Percentiles rank a stretch among this genome's conserved stretches.
Evolutionary conservation across 2,113 vertebrate species (phyloP).

Genomic region (Hippocampus comes): DNA sequence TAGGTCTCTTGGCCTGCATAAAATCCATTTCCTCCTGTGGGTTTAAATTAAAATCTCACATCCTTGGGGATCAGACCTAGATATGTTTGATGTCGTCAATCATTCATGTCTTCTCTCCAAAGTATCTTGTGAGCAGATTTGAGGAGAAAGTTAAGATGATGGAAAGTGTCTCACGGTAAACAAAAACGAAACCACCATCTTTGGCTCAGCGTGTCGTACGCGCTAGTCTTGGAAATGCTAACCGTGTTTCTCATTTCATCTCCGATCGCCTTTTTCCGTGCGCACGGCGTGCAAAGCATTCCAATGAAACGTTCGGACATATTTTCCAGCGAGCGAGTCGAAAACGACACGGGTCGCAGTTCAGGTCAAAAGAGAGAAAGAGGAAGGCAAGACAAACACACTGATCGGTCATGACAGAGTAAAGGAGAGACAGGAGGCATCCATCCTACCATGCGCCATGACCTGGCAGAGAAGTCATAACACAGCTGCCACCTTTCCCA

Average conservation of each 20-base stretch:
- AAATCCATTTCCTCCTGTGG: conserved; percentile 52
- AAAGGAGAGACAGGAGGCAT: conserved; percentile 45
- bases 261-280: background rate
- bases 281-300: conserved; percentile 26
- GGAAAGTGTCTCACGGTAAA: background rate
- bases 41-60: conserved; percentile 57
- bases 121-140: conserved; percentile 43
- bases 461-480: conserved; percentile 77
- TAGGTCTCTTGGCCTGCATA: conserved; percentile 45
- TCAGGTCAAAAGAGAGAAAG: conserved; percentile 11
- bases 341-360: background rate
- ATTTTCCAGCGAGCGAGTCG: conserved; percentile 13
- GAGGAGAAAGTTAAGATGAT: conserved; percentile 9
- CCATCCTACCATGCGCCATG: conserved; percentile 75
- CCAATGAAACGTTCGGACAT: conserved; percentile 1
- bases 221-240: background rate
- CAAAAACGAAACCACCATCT: background rate
- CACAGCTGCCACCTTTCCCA: conserved; percentile 77
- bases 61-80: conserved; percentile 58
- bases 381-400: conserved; percentile 11
- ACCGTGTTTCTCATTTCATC: background rate
- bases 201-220: background rate
- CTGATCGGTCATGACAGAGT: conserved; percentile 26
- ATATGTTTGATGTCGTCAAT: conserved; percentile 56
- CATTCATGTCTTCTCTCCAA: conserved; percentile 40